Conservation (phyloP, 2,888 invertebrate species). For the Yponomeuta plumbellus region DNA sequence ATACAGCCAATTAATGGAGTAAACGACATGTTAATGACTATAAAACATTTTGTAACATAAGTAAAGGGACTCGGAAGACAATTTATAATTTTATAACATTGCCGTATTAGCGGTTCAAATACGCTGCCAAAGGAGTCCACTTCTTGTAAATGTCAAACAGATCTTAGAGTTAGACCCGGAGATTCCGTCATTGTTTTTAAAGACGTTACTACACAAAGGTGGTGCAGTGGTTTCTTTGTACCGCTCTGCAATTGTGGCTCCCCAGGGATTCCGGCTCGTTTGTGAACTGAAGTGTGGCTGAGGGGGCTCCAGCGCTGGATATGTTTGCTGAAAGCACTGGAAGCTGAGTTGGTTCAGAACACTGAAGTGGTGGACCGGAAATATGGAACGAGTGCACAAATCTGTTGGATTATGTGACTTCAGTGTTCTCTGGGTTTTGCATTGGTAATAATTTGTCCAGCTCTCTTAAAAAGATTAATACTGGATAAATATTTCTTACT, state of each 20-base stretch:
- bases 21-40: too few species aligned
- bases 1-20: too few species aligned
- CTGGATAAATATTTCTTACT: too few species aligned
- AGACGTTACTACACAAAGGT: slow-evolving; percentile 67
- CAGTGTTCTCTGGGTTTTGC: not conserved
- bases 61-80: too few species aligned
- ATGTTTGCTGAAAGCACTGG: slow-evolving; percentile 6
- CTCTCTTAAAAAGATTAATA: too few species aligned
- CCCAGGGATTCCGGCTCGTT: slow-evolving; percentile 56
- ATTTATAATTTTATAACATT: too few species aligned
- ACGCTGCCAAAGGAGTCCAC: not conserved
- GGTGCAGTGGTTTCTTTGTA: slow-evolving; percentile 58
- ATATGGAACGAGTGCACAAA: not conserved
- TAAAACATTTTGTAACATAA: too few species aligned
- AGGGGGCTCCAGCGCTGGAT: slow-evolving; percentile 21
- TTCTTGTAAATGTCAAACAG: not conserved
- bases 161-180: slow-evolving; percentile 3
- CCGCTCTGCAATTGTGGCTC: slow-evolving; percentile 73
- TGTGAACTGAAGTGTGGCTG: slow-evolving; percentile 47
- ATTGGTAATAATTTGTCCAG: too few species aligned
- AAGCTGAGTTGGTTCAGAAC: not conserved
- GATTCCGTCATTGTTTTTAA: slow-evolving; percentile 61
- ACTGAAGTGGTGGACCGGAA: not conserved
- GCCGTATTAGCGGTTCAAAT: not conserved
- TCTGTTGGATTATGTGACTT: not conserved